Base-by-base conservation (phyloP, 2,888 invertebrate species). In the Tetranychus piercei region DNA sequence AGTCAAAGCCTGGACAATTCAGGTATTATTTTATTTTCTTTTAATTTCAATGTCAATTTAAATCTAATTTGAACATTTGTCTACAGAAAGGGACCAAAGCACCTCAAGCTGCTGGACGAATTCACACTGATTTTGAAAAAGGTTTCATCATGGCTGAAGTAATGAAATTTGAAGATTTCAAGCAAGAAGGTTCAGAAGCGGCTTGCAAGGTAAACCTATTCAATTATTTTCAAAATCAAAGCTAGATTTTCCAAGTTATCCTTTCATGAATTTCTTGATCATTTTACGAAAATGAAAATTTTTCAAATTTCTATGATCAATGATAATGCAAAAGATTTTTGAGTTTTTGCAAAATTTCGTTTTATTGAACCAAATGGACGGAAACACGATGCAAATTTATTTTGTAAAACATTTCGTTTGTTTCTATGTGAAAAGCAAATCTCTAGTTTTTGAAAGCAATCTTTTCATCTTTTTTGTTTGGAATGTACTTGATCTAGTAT, bases 61-160 rank as follows among this genome's bases (percentile, higher is more conserved):
- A 9, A 67, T 67, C n/a, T n/a, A 22, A 67, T 5, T 6, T 23
- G 1, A 11, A 67, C 9, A 20, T 44, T 64, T 23, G 18, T 70
- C 55, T n/a, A 34, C 83, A 95, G 91, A 94, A 92, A 88, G 94
- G 93, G 76, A 92, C 95, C 0, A 97, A 96, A 83, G 99, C 99
- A 0, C 99, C 99, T 0, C 94, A 95, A 82, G 99, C 99, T 11
- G 99, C 97, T 18, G 99, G 99, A 1, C 88, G 89, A 81, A 99
- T 99, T 82, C 99, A 99, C 84, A 95, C 97, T 0, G 99, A 99
- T 84, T 99, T 99, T 83, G 99, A 99, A 83, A 97, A 96, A 83
- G 99, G 99, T 71, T 99, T 99, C 85, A 99, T 99, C 78, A 99
- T 99, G 97, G 97, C 97, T 20, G 97, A 99, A 84, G 94, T 99